Evolutionary conservation across 2,888 invertebrate genomes (phyloP).

Genomic region (Rhodophaea formosa): DNA sequence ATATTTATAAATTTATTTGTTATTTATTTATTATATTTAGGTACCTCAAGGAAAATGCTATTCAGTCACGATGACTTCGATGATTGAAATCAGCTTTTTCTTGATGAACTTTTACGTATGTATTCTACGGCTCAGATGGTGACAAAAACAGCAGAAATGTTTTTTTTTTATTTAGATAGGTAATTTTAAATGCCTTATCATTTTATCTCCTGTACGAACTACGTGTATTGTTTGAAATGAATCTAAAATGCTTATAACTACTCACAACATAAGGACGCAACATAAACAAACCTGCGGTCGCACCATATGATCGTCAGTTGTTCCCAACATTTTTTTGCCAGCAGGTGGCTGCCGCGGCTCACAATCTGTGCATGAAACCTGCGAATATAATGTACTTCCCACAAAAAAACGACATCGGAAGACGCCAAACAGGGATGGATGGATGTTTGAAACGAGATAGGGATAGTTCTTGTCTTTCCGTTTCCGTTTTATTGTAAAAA

Average conservation of each 20-base stretch:
- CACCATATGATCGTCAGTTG: slow-evolving; percentile 73
- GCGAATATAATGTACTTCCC: slow-evolving; percentile 54
- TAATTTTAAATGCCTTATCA: no score
- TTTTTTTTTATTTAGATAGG: no score
- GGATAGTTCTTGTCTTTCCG: slow-evolving; percentile 63
- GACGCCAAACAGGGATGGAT: slow-evolving; percentile 47
- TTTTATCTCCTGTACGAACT: neutral
- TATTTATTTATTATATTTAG: no score
- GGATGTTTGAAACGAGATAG: slow-evolving; percentile 45
- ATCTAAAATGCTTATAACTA: slow-evolving; percentile 14
- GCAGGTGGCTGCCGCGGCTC: slow-evolving; percentile 61
- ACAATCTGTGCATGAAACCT: slow-evolving; percentile 72
- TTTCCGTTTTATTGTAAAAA: slow-evolving; percentile 75
- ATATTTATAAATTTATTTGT: no score
- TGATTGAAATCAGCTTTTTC: no score
- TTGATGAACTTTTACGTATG: no score
- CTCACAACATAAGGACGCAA: neutral
- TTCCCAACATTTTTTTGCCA: slow-evolving; percentile 46
- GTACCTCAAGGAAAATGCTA: no score
- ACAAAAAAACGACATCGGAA: slow-evolving; percentile 55
- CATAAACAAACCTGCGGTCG: slow-evolving; percentile 27
- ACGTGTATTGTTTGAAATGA: neutral
- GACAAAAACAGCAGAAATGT: no score
- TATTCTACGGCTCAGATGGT: no score
- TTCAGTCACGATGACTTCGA: no score